Percentiles rank a stretch among this genome's conserved stretches.
Conservation (phyloP, 1,140 invertebrate species). For the Asobara japonica region DNA sequence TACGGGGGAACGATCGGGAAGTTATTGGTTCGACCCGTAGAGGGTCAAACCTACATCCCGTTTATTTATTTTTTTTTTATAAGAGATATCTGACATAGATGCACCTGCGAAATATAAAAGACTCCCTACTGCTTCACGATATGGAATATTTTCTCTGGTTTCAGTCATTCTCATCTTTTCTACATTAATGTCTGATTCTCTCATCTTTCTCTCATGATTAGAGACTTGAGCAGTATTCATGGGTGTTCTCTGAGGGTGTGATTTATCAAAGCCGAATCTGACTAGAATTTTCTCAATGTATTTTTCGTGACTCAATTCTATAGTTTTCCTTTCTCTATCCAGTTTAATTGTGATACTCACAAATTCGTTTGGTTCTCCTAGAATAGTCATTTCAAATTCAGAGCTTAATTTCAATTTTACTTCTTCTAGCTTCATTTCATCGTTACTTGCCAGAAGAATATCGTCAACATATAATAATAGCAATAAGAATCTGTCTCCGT, state of each 20-base stretch:
- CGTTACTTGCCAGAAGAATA: slow-evolving; percentile 24
- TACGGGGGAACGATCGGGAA: no score
- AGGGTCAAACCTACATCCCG: no score
- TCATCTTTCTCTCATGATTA: slow-evolving; percentile 15
- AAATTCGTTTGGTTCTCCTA: slow-evolving; percentile 26
- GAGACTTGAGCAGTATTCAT: slow-evolving; percentile 29
- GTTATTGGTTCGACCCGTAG: no score
- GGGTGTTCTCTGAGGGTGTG: slow-evolving; percentile 28
- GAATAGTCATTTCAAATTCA: slow-evolving; percentile 29
- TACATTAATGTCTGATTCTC: slow-evolving; percentile 15
- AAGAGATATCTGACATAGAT: slow-evolving; percentile 54
- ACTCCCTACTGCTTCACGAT: slow-evolving; percentile 49
- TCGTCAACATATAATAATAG: no score
- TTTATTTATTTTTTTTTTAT: no score
- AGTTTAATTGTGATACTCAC: slow-evolving; percentile 19
- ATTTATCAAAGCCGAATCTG: no score
- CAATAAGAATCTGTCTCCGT: slow-evolving; percentile 20
- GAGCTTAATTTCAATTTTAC: slow-evolving; percentile 15
- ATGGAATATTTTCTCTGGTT: slow-evolving; percentile 32
- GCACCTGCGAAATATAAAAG: slow-evolving; percentile 50
- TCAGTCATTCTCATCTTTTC: slow-evolving; percentile 2
- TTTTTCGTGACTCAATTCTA: slow-evolving; percentile 24
- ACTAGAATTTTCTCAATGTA: no score
- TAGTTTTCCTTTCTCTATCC: slow-evolving; percentile 18
- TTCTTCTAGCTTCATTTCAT: slow-evolving; percentile 2